Conservation (phyloP, 2,888 invertebrate genomes). For the Ditula angustiorana region DNA sequence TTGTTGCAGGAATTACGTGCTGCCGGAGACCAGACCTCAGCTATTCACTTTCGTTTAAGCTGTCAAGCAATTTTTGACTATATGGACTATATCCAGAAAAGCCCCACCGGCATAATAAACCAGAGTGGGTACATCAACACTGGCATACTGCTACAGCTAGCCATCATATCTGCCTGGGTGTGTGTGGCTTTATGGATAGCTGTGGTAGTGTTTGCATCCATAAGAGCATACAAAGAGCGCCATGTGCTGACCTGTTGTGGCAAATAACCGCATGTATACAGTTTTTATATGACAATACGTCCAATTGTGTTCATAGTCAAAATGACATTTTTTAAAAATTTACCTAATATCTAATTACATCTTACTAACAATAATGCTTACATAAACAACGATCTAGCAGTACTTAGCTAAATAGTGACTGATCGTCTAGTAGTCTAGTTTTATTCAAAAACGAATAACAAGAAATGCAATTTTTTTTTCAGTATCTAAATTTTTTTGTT, state of each 20-base stretch:
- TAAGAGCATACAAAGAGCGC: constrained; percentile 79
- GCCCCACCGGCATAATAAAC: constrained; percentile 82
- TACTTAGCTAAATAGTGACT: neutral
- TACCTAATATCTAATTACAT: neutral
- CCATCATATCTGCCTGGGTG: constrained; percentile 87
- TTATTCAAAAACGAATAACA: neutral
- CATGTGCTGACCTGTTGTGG: constrained; percentile 79
- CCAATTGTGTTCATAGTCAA: neutral
- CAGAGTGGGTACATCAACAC: constrained; percentile 90
- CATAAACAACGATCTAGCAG: neutral
- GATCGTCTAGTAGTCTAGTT: neutral
- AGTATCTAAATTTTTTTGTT: neutral
- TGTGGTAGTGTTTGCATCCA: constrained; percentile 81
- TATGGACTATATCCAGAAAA: constrained; percentile 93
- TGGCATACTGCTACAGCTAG: constrained; percentile 87
- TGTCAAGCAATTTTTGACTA: constrained; percentile 92
- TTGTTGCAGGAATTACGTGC: constrained; percentile 74
- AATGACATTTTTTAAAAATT: neutral
- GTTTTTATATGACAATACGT: neutral
- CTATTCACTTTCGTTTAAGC: constrained; percentile 87
- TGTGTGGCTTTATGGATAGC: constrained; percentile 84
- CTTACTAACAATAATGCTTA: neutral
- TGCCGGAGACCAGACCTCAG: constrained; percentile 85
- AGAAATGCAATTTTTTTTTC: neutral
- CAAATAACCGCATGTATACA: constrained; percentile 52